Base-by-base conservation (phyloP, 30 jellyfish, hydroid and myxozoan genomes). In the Pseudorhiza aurosa region DNA sequence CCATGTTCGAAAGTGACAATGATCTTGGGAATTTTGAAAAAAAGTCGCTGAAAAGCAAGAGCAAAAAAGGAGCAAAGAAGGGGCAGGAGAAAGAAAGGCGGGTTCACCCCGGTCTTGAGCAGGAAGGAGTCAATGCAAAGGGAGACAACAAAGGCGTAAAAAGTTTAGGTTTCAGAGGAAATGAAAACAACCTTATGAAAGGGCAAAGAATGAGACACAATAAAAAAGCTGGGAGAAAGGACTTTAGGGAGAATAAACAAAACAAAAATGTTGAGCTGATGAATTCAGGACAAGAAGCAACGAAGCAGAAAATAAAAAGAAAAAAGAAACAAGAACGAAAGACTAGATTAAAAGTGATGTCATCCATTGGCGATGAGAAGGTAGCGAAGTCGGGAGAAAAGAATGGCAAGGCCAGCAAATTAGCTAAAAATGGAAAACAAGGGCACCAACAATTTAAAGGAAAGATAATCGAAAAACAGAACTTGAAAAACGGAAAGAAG, bases 11-110 rank as follows among this genome's bases (percentile, higher is more conserved):
- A 6, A 57, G 45, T 28, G 70, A 55, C 64, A 25, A 2, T 14
- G 75, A 73, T 25, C 53, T 26, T 55, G 44, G 17, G 27, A 65
- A 73, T 21, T 73, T 73, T 36, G 86, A 73, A 37, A 73, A 73
- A 39, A 73, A 73, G 30, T 17, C 86, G 21, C 43, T 68, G 44
- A 68, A 68, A 46, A 46, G 67, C 39, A 68, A 68, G 21, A 24
- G 56, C 11, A 49, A 37, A 25, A 70, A 46, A 37, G 68, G 68
- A 14, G 27, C 9, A 21, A 36, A 37, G 15, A 10, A 32, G 27
- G 46, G 15, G 57, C 46, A 70, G 51, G 27, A 70, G 53, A 28
- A 46, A 19, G n/a, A n/a, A n/a, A n/a, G n/a, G n/a, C n/a, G n/a
- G n/a, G n/a, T n/a, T n/a, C n/a, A n/a, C n/a, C 75, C n/a, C n/a